Conservation (phyloP, 1,140 invertebrate species). For the Aphelinus certus region DNA sequence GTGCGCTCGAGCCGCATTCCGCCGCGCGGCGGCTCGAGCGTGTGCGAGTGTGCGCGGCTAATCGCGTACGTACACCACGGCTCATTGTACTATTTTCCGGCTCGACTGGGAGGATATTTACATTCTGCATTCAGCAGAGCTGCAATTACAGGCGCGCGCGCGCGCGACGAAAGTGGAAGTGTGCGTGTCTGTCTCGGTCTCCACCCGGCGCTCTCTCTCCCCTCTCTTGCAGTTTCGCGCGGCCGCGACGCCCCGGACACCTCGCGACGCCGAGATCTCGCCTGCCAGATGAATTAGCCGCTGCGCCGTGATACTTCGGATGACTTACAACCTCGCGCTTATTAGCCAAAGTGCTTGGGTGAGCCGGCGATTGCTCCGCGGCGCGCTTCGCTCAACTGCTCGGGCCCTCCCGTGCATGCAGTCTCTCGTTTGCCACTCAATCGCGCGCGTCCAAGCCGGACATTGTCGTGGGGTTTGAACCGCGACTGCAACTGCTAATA, state of each 20-base stretch:
- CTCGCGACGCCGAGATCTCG: neutral
- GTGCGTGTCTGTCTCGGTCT: no score
- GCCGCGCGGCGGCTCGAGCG: no score
- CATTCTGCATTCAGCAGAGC: neutral
- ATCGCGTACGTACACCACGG: neutral
- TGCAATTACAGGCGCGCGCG: neutral
- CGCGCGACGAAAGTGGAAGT: no score
- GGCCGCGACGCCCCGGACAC: neutral
- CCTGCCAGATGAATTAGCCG: conserved; percentile 9
- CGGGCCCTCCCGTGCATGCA: neutral
- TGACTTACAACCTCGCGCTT: conserved; percentile 21
- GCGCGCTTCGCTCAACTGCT: no score
- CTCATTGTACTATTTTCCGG: conserved; percentile 11
- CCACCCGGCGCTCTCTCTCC: neutral
- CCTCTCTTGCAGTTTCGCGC: neutral
- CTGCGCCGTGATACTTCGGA: neutral
- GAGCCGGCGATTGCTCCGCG: no score
- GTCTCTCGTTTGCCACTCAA: neutral
- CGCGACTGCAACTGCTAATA: no score
- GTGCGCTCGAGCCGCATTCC: neutral
- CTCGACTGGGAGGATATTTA: neutral
- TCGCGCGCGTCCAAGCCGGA: no score
- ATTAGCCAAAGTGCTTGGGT: conserved; percentile 2
- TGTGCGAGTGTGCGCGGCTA: neutral
- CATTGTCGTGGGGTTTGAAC: no score